Conservation (phyloP, 1,140 invertebrate genomes). For the Coelopa frigida region DNA sequence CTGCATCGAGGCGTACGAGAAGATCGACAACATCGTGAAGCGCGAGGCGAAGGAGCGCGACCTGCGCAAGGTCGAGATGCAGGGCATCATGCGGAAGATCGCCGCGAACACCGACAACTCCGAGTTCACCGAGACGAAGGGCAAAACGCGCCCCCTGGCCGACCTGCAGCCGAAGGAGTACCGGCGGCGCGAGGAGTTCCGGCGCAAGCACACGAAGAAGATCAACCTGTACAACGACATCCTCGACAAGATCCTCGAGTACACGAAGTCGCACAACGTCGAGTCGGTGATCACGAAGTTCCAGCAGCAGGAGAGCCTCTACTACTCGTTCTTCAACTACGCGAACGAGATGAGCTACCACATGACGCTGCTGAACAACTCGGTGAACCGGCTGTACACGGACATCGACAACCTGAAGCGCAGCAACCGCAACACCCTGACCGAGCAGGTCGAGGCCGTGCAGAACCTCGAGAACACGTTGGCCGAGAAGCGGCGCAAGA, state of each 20-base stretch:
- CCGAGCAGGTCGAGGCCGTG: conserved; percentile 18
- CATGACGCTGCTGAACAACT: conserved; percentile 16
- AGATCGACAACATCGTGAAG: conserved; percentile 13
- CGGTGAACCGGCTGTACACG: conserved; percentile 13
- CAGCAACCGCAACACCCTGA: conserved; percentile 7
- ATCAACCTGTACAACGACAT: conserved; percentile 16
- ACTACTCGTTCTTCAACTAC: conserved; percentile 20
- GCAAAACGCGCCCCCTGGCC: conserved; percentile 22
- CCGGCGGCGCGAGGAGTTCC: conserved; percentile 13
- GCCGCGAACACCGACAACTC: conserved; percentile 31
- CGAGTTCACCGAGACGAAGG: conserved; percentile 33
- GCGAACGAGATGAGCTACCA: conserved; percentile 20
- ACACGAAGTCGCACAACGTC: conserved; percentile 11
- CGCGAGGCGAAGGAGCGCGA: conserved; percentile 11
- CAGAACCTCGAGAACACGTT: conserved; percentile 21
- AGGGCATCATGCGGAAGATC: conserved; percentile 21
- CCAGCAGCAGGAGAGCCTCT: conserved; percentile 16
- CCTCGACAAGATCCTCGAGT: conserved; percentile 14
- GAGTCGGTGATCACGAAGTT: conserved; percentile 18
- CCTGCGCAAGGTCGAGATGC: conserved; percentile 16
- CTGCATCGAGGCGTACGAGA: conserved; percentile 16
- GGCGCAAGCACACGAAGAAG: conserved; percentile 12
- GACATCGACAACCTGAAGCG: conserved; percentile 12
- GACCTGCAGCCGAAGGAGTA: conserved; percentile 26
- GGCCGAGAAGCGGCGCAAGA: conserved; percentile 20